Evolutionary conservation across 2,797 vertebrate genomes (phyloP).

Genomic region (Hipposideros larvatus): DNA sequence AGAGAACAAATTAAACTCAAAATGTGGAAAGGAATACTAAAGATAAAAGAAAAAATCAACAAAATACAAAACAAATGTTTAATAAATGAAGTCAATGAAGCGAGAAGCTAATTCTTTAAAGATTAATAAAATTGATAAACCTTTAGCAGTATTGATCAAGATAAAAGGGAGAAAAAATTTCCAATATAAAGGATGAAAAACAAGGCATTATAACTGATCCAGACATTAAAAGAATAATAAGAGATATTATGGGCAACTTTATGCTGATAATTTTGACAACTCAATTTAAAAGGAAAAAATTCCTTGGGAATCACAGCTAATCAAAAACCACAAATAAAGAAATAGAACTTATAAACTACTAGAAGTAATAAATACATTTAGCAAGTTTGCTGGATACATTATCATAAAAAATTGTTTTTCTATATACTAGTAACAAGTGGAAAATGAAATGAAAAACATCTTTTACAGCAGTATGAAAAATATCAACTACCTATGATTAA

Average conservation of each 20-base stretch:
- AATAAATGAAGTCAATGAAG: not conserved
- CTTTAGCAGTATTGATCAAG: not conserved
- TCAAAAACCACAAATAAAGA: not conserved
- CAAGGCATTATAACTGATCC: not conserved
- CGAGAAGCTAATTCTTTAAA: not conserved
- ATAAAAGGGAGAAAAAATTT: not conserved
- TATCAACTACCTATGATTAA: not conserved
- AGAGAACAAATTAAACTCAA: not conserved
- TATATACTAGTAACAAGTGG: not conserved
- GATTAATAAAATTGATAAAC: not conserved
- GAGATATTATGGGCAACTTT: not conserved
- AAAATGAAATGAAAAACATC: not conserved
- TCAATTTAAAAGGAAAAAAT: not conserved
- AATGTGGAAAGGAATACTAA: not conserved
- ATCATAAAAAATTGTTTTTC: not conserved
- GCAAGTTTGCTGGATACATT: not conserved
- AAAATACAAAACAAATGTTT: not conserved
- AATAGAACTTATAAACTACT: not conserved
- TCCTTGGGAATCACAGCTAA: not conserved
- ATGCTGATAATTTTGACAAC: not conserved
- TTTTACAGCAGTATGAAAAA: not conserved
- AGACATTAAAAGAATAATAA: not conserved
- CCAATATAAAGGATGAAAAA: not conserved
- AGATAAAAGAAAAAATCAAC: not conserved
- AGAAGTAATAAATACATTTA: not conserved